Conservation (phyloP, 2,797 vertebrate genomes). For the Sarcophilus harrisii region DNA sequence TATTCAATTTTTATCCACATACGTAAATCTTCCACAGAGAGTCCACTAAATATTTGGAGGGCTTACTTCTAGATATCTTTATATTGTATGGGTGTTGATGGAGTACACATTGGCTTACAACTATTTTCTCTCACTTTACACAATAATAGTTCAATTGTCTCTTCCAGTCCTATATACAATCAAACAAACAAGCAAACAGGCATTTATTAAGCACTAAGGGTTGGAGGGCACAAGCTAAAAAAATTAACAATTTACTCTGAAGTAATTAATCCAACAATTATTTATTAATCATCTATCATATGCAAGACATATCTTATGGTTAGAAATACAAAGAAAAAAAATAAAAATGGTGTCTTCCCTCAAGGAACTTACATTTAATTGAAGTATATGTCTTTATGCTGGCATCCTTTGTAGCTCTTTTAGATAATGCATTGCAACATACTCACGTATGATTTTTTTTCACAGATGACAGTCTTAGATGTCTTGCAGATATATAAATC, state of each 20-base stretch:
- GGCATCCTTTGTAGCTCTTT: too few relatives aligned
- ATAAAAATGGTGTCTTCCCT: too few relatives aligned
- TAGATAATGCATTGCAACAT: too few relatives aligned
- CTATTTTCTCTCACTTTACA: not conserved
- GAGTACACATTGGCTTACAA: not conserved
- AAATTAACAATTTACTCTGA: not conserved
- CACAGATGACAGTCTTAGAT: too few relatives aligned
- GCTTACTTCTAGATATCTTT: not conserved
- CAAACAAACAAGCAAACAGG: not conserved
- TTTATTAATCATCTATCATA: too few relatives aligned
- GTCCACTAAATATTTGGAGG: not conserved
- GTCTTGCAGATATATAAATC: too few relatives aligned
- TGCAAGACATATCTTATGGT: too few relatives aligned
- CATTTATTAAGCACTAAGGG: not conserved
- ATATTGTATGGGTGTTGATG: not conserved
- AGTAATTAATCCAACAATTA: not conserved
- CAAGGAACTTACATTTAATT: too few relatives aligned
- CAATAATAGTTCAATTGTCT: not conserved
- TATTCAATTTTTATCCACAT: not conserved
- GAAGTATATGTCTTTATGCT: too few relatives aligned
- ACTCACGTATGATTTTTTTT: too few relatives aligned
- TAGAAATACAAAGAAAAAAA: too few relatives aligned
- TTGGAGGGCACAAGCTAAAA: not conserved
- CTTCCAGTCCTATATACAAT: not conserved
- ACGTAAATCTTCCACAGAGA: not conserved